Evolutionary conservation across 1,140 invertebrate genomes (phyloP), one percentile per base, ranked within the genome.

Genomic region (Lasioglossum baleicum): DNA sequence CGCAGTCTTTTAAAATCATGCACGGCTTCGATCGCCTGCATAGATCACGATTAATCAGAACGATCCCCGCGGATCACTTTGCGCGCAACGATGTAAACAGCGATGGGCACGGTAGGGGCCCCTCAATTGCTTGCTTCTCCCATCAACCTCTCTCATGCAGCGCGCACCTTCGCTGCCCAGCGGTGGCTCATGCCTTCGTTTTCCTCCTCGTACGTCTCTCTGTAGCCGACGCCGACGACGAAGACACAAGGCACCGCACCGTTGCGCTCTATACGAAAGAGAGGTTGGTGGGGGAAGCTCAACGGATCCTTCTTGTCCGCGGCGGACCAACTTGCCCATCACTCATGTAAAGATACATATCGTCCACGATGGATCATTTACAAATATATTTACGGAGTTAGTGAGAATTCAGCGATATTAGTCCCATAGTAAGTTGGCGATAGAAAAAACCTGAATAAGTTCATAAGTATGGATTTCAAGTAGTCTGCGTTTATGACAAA

Each of bases 381-480:
- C 58, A 78, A 75, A 83, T 86, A 87, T 60, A 85, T 42, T 83
- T 71, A 78, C 81, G 74, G 61, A 82, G 66, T 86, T 58, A 81
- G 86, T 85, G 84, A 86, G 64, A 88, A 76, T 84, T 88, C 75
- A 88, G 84, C 84, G 76, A 84, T 78, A 85, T 87, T 88, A 87
- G 87, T 88, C 87, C 82, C 87, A 88, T 89, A 87, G 83, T 84
- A 81, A 80, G 61, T 87, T 86, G 83, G 84, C 78, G 84, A 88
- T 89, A 89, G 82, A 87, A 86, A 87, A 87, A 85, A 87, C 56
- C 70, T 87, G 80, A 84, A 70, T 79, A 83, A 85, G 72, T 86
- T 84, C 74, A 81, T 88, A 83, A 83, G 72, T 86, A 80, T 80
- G 77, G 73, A 85, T 70, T 58, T 84, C 7, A 56, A 75, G 78